Evolutionary conservation across 1,140 invertebrate species (phyloP), one percentile per base, ranked within the genome.

Genomic region (Ctenoplectra terminalis): DNA sequence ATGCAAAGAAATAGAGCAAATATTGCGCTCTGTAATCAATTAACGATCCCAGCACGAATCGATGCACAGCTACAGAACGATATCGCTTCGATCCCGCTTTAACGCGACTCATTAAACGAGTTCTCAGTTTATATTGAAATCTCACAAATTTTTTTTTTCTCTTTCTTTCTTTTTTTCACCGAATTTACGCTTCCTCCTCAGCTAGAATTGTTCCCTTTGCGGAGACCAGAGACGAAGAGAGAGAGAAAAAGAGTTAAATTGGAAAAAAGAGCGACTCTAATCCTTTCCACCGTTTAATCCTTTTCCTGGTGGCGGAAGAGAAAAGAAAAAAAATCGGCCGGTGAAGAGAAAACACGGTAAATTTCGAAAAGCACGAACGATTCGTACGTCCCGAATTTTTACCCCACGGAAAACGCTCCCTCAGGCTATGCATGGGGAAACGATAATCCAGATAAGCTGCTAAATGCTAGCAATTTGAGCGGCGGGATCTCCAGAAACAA

Each of bases 381-480:
- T 54, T 8, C 48, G 4, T 23, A 17, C 64, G 43, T 1, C n/a
- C 34, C 79, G 78, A 29, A 50, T 69, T 67, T 74, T 54, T 63
- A 83, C 56, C 75, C 64, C 76, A 60, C 43, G 73, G 67, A 20
- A 31, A 54, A 58, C 61, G 40, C 61, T 50, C 40, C 60, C 61
- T 63, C 46, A 1, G 17, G 17, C n/a, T 9, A 60, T 29, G 74
- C 63, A 66, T 46, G 79, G 72, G 60, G 79, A 81, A 81, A 81
- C 71, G 71, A 71, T 89, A 90, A 90, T 89, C 88, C 88, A 82
- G 86, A 87, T 90, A 90, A 90, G 89, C 89, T 61, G 83, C 88
- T 90, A 90, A 90, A 90, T 83, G 87, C 83, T 73, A 80, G 81
- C 89, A 90, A 90, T 90, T 90, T 85, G 89, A 89, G 85, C 82